A percentile compares a stretch with the other conserved stretches of the same genome.
Conservation (phyloP, 1,140 invertebrate genomes). For the Agraylea sexmaculata region DNA sequence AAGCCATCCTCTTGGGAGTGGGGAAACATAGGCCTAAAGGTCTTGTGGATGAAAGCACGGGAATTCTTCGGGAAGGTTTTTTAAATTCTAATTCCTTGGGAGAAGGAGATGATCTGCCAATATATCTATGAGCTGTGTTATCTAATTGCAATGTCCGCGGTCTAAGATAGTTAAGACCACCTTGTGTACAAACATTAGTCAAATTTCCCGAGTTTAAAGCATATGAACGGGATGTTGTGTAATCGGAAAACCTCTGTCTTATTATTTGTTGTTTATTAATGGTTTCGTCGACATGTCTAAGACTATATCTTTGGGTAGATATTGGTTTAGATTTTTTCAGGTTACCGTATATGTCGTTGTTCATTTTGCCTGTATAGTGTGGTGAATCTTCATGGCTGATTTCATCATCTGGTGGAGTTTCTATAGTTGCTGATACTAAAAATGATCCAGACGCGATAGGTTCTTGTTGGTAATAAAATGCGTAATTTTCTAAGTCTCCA, state of each 20-base stretch:
- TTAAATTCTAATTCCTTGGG: constrained; percentile 10
- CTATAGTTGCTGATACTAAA: constrained; percentile 4
- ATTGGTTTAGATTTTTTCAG: constrained; percentile 19
- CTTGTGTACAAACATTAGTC: constrained; percentile 13
- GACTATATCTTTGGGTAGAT: constrained; percentile 12
- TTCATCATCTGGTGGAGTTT: background rate
- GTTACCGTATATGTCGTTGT: constrained; percentile 14
- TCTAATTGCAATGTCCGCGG: constrained; percentile 9
- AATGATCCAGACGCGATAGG: constrained; percentile 3
- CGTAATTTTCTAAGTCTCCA: constrained; percentile 9
- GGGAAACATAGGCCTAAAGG: constrained; percentile 19
- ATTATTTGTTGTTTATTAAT: no score
- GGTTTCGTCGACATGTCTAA: no score
- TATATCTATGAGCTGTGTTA: constrained; percentile 9
- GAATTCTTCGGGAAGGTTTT: constrained; percentile 13
- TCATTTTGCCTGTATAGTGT: constrained; percentile 16
- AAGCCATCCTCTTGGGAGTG: constrained; percentile 19
- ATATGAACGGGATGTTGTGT: constrained; percentile 8
- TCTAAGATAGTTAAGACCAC: constrained; percentile 15
- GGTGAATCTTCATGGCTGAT: background rate
- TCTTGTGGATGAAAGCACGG: constrained; percentile 17
- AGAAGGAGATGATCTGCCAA: background rate
- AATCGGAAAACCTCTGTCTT: constrained; percentile 5
- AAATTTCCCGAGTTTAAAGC: constrained; percentile 19
- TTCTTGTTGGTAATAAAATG: background rate